A percentile compares a stretch with the other conserved stretches of the same genome.
These are phyloP conservation scores for Bombus cullumanus DNA, from an alignment of 1,140 invertebrate species.

Conservation along the genomic window DNA sequence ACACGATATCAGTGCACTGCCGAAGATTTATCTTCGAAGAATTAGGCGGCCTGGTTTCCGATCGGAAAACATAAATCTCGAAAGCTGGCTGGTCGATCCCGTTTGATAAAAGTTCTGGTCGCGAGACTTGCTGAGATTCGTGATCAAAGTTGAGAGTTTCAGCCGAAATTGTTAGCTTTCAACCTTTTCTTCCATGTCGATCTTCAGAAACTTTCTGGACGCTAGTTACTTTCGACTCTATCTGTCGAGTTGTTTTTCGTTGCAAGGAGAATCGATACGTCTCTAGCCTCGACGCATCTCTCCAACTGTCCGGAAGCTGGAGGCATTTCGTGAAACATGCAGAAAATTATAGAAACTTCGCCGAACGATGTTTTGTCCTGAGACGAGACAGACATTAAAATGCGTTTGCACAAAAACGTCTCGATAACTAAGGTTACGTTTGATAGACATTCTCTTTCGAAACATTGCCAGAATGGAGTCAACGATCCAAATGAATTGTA, in stretches of 20 bases:
- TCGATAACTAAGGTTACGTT: neutral
- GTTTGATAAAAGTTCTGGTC: constrained; percentile 23
- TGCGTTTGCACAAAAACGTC: no score
- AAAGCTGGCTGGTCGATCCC: constrained; percentile 18
- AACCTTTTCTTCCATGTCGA: constrained; percentile 9
- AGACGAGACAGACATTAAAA: neutral
- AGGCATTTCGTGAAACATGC: neutral
- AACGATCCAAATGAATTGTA: no score
- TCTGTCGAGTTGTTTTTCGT: constrained; percentile 28
- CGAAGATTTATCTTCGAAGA: constrained; percentile 9
- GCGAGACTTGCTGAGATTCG: constrained; percentile 9
- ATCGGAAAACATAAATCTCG: constrained; percentile 24
- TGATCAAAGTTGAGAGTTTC: constrained; percentile 18
- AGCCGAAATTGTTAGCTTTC: constrained; percentile 14
- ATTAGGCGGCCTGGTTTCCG: constrained; percentile 15
- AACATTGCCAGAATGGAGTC: neutral
- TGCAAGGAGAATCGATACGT: constrained; percentile 7
- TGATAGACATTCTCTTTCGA: no score
- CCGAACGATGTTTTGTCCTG: neutral
- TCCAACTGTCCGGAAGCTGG: neutral
- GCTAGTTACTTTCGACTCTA: constrained; percentile 16
- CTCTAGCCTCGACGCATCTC: neutral
- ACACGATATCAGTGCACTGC: no score
- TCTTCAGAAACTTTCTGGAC: constrained; percentile 4
- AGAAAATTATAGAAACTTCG: neutral